Base-by-base conservation (phyloP, 2,113 vertebrate species). In the Periophthalmodon schlosseri region DNA sequence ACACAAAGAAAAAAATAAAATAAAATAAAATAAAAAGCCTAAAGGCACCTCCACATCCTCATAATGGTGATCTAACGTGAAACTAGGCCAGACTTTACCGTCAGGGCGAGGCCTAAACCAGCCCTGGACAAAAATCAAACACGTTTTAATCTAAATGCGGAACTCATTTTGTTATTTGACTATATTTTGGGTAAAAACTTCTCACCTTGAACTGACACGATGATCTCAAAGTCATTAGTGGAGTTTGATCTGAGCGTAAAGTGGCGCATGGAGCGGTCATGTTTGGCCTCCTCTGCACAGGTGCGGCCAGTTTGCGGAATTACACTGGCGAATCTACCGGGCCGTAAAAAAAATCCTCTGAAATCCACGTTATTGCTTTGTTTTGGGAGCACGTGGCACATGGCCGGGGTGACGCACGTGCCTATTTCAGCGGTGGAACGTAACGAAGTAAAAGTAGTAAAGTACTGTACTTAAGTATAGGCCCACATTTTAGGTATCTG, bases 261-360 rank as follows among this genome's bases (percentile, higher is more conserved):
- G 11, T 72, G 69, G 16, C 20, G 5, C 33, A 39, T 52, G 13
- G 9, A 60, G 13, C 15, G 23, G 34, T 66, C 65, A 63, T 46
- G 72, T 78, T 58, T 73, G 68, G 44, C 8, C 34, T 8, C 8
- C 34, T 8, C 36, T 34, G 15, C 89, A 13, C 88, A 8, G 79
- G 77, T 91, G 90, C 82, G 77, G 34, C 1, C 8, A 20, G 56
- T 89, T 89, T 74, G 5, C 61, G 69, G 34, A 65, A 88, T 91
- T 84, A 67, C 8, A 16, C 47, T 28, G 28, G 3, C 28, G 28
- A 28, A 28, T 28, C 28, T n/a, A n/a, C n/a, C n/a, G n/a, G n/a
- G n/a, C n/a, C n/a, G n/a, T n/a, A n/a, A n/a, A n/a, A n/a, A 28
- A 28, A 28, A 28, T 28, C 28, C 28, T 28, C 28, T 28, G 28